Evolutionary conservation across 1,140 invertebrate species (phyloP), one percentile per base, ranked within the genome.

Genomic region (Callitettix versicolor): DNA sequence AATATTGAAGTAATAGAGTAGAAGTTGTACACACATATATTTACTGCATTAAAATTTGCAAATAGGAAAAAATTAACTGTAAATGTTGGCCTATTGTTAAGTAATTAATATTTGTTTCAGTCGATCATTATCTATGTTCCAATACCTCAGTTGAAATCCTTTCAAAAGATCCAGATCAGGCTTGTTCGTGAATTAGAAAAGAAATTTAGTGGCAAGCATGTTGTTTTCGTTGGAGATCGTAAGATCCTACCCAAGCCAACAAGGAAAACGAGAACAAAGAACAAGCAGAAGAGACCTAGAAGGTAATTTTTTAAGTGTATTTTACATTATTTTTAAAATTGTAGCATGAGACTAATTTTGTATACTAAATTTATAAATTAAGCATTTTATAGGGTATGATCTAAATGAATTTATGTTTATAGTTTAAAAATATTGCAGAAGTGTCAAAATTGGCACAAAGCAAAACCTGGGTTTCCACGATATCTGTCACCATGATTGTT

Each of bases 181-280:
- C 74, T 99, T 58, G 95, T 99, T 20, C 80, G 96, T 62, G 97
- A 99, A 71, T 71, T 99, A 62, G 97, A 99, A 71, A 99, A 99
- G 81, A 99, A 99, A 71, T 98, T 99, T 76, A 95, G 90, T 67
- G 96, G 95, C 33, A 97, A 95, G 69, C 94, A 98, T 75, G 95
- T 99, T 20, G 94, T 99, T 55, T 95, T 99, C 69, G 84, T 99
- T 73, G 96, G 95, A 40, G 88, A 99, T 75, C 82, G 96, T 63
- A 93, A 95, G 69, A 99, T 99, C 70, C 76, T 99, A 54, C 92
- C 94, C 41, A 99, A 99, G 73, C 96, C 95, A 33, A 95, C 91
- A 41, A 80, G 95, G 62, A 99, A 98, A 75, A 91, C 88, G 1
- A 88, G 90, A 60, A 88, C 83, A 49, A 91, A 91, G 63, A 85